Evolutionary conservation across 53 echinoderm and acorn worm species (phyloP).

Genomic region (Hippasteria phrygiana): DNA sequence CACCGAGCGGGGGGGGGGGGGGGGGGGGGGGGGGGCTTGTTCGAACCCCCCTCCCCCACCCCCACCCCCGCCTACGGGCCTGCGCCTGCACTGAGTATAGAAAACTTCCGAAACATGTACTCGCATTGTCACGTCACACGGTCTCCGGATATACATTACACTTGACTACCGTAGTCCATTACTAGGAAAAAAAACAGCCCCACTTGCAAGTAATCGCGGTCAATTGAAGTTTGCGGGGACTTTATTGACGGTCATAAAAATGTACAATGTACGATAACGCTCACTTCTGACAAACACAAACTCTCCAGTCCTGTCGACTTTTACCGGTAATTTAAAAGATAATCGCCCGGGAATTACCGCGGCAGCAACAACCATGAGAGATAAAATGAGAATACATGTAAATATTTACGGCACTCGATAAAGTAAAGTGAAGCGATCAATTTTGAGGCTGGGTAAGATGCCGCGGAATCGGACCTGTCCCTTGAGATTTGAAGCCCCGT

Average conservation of each 20-base stretch:
- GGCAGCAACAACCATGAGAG: slow-evolving; percentile 29
- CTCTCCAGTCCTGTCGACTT: slow-evolving; percentile 11
- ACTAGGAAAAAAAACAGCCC: background rate
- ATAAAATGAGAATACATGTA: slow-evolving; percentile 33
- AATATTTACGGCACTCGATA: slow-evolving; percentile 51
- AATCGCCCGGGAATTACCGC: slow-evolving; percentile 24
- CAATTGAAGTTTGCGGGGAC: slow-evolving; percentile 34
- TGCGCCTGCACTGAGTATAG: no score
- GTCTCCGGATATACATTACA: slow-evolving; percentile 12
- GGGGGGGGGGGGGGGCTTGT: no score
- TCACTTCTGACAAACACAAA: background rate
- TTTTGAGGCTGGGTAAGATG: slow-evolving; percentile 1
- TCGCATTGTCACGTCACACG: no score
- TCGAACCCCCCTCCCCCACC: no score
- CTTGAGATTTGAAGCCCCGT: slow-evolving; percentile 27
- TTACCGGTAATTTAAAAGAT: slow-evolving; percentile 33
- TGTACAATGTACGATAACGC: background rate
- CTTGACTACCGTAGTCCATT: slow-evolving; percentile 19
- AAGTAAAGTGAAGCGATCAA: slow-evolving; percentile 47
- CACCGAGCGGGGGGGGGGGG: no score
- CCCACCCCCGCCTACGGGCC: no score
- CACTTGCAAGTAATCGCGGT: slow-evolving; percentile 25
- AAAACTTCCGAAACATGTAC: no score
- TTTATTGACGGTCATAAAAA: slow-evolving; percentile 30
- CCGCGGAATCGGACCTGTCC: background rate